Evolutionary conservation across 37 sponge, comb jelly and placozoan genomes (phyloP).

Genomic region (Lycopodina hypogea): DNA sequence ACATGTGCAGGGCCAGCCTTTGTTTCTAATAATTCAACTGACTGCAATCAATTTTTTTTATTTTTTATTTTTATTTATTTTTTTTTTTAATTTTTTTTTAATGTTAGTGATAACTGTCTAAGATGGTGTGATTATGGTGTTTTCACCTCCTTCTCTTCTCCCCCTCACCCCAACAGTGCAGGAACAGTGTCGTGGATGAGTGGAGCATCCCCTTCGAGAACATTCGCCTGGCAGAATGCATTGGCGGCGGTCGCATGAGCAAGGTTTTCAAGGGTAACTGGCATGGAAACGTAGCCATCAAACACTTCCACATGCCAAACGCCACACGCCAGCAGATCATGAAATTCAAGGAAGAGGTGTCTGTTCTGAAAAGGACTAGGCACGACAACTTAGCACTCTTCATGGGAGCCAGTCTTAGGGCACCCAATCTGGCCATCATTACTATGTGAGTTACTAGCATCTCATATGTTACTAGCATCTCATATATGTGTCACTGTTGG

Average conservation of each 20-base stretch:
- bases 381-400: conserved; percentile 94
- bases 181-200: conserved; percentile 73
- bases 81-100: no score
- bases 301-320: conserved; percentile 66
- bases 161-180: conserved; percentile 29
- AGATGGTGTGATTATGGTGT: no score
- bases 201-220: conserved; percentile 89
- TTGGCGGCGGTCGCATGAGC: conserved; percentile 42
- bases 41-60: no score
- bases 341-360: conserved; percentile 79
- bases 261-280: conserved; percentile 81
- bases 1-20: no score
- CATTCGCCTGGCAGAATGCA: conserved; percentile 44
- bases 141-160: neutral
- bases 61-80: no score
- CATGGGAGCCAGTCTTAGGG: conserved; percentile 85
- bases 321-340: conserved; percentile 74
- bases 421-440: conserved; percentile 86
- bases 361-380: conserved; percentile 74
- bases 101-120: no score
- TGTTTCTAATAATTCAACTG: no score
- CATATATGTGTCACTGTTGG: no score
- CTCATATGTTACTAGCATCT: neutral
- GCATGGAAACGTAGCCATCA: conserved; percentile 94
- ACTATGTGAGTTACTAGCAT: conserved; percentile 64